These are phyloP conservation scores for Aethes cnicana DNA, from an alignment of 2,888 invertebrate species.

Conservation along the genomic window DNA sequence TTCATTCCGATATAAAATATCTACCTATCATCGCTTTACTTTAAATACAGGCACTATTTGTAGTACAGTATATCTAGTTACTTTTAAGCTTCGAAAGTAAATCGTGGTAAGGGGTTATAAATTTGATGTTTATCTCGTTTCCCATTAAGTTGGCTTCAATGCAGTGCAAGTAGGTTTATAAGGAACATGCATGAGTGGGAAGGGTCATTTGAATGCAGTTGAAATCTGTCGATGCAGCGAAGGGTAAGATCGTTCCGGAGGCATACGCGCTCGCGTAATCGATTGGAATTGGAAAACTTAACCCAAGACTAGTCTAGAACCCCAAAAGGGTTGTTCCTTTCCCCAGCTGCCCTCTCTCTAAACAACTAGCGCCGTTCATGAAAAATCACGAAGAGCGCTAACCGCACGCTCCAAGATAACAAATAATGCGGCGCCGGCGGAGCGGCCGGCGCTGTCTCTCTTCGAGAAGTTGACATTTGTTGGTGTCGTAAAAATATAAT, in stretches of 20 bases:
- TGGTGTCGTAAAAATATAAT: conserved; percentile 77
- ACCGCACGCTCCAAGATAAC: conserved; percentile 45
- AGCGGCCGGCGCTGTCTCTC: conserved; percentile 46
- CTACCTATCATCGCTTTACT: neutral
- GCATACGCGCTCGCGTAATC: neutral
- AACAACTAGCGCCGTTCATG: conserved; percentile 43
- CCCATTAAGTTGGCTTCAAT: conserved; percentile 21
- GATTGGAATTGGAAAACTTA: conserved; percentile 2
- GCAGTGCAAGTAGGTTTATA: conserved; percentile 19
- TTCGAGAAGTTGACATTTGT: conserved; percentile 76
- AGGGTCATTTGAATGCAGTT: neutral
- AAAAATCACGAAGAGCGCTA: conserved; percentile 47
- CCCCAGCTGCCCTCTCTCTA: conserved; percentile 32
- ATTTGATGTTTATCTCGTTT: conserved; percentile 26
- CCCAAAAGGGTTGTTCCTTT: conserved; percentile 23
- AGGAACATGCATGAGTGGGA: too few species aligned
- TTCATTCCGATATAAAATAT: neutral
- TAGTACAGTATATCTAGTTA: conserved; percentile 20
- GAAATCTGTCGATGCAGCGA: neutral
- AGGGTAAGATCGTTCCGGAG: neutral
- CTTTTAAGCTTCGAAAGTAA: conserved; percentile 15
- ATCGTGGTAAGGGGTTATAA: conserved; percentile 26
- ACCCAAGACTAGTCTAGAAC: conserved; percentile 15
- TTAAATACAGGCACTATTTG: neutral
- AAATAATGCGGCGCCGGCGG: conserved; percentile 44